Evolutionary conservation across 2,888 invertebrate genomes (phyloP), one percentile per base, ranked within the genome.

Genomic region (Euclidia mi): DNA sequence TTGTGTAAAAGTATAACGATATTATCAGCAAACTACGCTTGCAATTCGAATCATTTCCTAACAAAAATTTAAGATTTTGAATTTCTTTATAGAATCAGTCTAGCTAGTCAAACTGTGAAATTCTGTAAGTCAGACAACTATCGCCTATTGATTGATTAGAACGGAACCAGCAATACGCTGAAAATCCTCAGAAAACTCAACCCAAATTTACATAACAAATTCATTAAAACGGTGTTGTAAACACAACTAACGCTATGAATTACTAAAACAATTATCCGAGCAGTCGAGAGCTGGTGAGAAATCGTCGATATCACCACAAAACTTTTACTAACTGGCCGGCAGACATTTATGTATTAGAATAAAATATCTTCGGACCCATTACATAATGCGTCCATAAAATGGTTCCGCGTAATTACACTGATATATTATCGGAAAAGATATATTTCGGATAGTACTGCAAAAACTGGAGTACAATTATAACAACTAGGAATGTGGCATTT

Each of bases 301-400:
- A 51, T 51, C 6, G 51, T 51, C 51, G 51, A 51, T 44, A 51
- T 51, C 44, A 44, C 51, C 51, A 52, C 45, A 46, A 12, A 41
- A 18, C 55, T 49, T 56, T 69, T 65, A 57, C 65, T 57, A 62
- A 74, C 75, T 63, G 55, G 56, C 46, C 42, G 55, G 25, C 42
- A 38, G 65, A 70, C 65, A 55, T 71, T 73, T 78, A 81, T 80
- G 78, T 80, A 81, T 77, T 75, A 72, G 75, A 76, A 80, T 88
- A 84, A 88, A 82, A 87, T 88, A 90, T 81, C 68, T 82, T 69
- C 66, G 78, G 81, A 79, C 82, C 86, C 79, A 88, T 89, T 88
- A 87, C 81, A 79, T 85, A 84, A 90, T 86, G 82, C 81, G 75
- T 80, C 82, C 76, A 88, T 90, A 90, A 89, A 90, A 90, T 78